These are phyloP conservation scores for Ditylenchus dipsaci DNA, from an alignment of 1,140 invertebrate species.

Conservation along the genomic window DNA sequence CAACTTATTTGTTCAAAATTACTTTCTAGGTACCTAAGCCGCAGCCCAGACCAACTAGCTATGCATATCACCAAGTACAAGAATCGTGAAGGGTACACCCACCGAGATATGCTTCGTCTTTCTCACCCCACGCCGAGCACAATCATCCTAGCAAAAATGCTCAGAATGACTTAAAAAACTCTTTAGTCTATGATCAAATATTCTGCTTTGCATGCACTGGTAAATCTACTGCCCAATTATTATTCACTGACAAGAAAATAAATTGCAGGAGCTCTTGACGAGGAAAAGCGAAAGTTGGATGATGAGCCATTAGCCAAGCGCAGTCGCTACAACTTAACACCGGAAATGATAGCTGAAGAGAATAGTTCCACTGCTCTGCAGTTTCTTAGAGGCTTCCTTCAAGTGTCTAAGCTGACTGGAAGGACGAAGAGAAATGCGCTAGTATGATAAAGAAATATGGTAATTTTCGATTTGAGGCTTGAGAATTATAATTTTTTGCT, in stretches of 20 bases:
- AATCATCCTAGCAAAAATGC: slow-evolving; percentile 7
- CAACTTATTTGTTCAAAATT: not conserved
- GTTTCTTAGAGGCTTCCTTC: slow-evolving; percentile 13
- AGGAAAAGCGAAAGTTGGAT: slow-evolving; percentile 6
- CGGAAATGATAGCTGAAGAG: slow-evolving; percentile 49
- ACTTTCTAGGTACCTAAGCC: slow-evolving; percentile 64
- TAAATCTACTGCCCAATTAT: slow-evolving; percentile 3
- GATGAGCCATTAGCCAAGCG: slow-evolving; percentile 16
- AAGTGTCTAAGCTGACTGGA: slow-evolving; percentile 9
- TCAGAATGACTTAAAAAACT: slow-evolving; percentile 3
- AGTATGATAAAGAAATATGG: slow-evolving; percentile 28
- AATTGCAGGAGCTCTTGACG: slow-evolving; percentile 8
- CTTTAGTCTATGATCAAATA: slow-evolving; percentile 44
- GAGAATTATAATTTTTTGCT: slow-evolving; percentile 11
- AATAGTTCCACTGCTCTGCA: slow-evolving; percentile 19
- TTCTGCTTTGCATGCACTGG: slow-evolving; percentile 48
- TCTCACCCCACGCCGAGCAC: slow-evolving; percentile 61
- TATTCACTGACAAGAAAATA: not conserved
- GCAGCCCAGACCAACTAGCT: slow-evolving; percentile 64
- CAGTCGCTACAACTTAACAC: slow-evolving; percentile 57
- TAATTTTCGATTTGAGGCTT: slow-evolving; percentile 2
- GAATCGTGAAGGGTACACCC: slow-evolving; percentile 67
- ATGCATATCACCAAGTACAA: slow-evolving; percentile 66
- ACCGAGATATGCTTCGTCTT: slow-evolving; percentile 68
- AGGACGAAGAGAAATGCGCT: slow-evolving; percentile 19